Conservation (phyloP, 2,113 vertebrate species). For the Elachura formosa region DNA sequence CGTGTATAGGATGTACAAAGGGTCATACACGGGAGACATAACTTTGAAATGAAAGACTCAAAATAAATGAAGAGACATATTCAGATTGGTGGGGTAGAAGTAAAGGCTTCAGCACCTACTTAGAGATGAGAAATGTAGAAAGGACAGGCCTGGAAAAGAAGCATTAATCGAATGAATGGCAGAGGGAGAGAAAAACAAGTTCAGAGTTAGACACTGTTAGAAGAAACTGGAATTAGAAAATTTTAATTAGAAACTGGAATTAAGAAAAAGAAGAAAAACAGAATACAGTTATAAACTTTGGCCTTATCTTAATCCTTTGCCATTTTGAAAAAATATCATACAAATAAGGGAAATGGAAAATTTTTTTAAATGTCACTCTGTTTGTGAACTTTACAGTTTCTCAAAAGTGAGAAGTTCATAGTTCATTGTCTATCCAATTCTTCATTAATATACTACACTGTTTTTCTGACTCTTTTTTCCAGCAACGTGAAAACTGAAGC, state of each 20-base stretch:
- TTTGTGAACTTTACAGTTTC: not conserved
- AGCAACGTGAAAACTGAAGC: not conserved
- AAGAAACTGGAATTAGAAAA: not conserved
- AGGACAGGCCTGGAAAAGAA: not conserved
- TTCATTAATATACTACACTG: not conserved
- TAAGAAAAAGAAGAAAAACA: not conserved
- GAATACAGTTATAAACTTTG: not conserved
- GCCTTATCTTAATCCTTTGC: not conserved
- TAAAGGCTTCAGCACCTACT: not conserved
- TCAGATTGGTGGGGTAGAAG: not conserved
- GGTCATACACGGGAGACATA: not conserved
- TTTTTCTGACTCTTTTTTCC: not conserved
- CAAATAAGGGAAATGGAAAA: not conserved
- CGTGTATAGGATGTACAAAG: not conserved
- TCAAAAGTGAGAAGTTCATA: not conserved
- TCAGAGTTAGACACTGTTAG: not conserved
- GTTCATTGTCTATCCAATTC: not conserved
- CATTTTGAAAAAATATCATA: not conserved
- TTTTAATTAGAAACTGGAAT: not conserved
- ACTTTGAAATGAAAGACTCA: not conserved
- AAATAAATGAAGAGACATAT: not conserved
- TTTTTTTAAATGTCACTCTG: not conserved
- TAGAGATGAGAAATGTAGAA: not conserved
- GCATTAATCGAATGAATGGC: not conserved
- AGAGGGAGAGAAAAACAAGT: not conserved